These are phyloP conservation scores for Coptodon bakossiorum DNA, from an alignment of 2,113 vertebrate species.

Conservation along the genomic window DNA sequence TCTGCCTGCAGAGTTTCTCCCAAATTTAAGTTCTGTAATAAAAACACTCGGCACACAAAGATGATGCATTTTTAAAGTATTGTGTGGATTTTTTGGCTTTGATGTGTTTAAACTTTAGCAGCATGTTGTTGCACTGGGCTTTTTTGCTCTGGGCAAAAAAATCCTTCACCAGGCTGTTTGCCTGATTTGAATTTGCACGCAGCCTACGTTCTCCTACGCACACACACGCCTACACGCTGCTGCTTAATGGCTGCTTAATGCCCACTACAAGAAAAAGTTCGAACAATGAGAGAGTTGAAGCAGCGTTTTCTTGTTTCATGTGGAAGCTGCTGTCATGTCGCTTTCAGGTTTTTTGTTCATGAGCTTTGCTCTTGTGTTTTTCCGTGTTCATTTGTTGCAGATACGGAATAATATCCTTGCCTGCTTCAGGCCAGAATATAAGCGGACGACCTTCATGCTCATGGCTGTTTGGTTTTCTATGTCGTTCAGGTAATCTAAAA, in stretches of 20 bases:
- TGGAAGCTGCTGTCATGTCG: background rate
- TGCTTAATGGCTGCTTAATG: background rate
- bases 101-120: background rate
- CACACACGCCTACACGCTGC: background rate
- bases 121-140: background rate
- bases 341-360: background rate
- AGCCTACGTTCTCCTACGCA: background rate
- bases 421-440: conserved; percentile 85
- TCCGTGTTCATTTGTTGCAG: conserved; percentile 48
- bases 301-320: background rate
- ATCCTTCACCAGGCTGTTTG: background rate
- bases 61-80: background rate
- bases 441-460: conserved; percentile 90
- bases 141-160: background rate
- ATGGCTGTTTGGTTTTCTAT: conserved; percentile 98
- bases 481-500: conserved; percentile 88
- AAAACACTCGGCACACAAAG: background rate
- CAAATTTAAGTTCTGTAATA: background rate
- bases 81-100: background rate
- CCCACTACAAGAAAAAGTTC: background rate
- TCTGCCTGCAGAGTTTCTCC: background rate
- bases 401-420: conserved; percentile 87
- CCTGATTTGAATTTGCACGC: background rate
- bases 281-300: background rate
- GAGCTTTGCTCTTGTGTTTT: background rate